Conservation (phyloP, 2,888 invertebrate genomes). For the Argyra leucocephala region DNA sequence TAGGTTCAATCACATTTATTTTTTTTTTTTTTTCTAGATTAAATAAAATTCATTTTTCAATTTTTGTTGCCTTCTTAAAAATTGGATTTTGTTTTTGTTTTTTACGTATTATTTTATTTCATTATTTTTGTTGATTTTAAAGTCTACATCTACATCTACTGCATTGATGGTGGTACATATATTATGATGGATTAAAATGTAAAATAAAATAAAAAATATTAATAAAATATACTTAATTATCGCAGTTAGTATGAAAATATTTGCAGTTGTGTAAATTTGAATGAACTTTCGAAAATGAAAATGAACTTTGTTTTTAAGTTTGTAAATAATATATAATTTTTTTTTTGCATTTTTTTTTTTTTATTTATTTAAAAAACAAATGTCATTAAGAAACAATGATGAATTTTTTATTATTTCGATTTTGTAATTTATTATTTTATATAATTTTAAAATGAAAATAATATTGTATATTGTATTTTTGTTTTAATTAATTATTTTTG, state of each 20-base stretch:
- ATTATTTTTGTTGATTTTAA: too few species aligned
- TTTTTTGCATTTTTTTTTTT: too few species aligned
- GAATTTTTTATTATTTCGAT: too few species aligned
- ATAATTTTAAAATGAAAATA: too few species aligned
- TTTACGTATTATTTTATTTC: not conserved
- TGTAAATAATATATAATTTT: not conserved
- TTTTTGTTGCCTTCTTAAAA: not conserved
- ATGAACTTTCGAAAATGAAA: not conserved
- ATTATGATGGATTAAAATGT: too few species aligned
- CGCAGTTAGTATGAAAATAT: not conserved
- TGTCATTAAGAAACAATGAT: too few species aligned
- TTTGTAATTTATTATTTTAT: too few species aligned
- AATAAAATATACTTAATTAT: not conserved
- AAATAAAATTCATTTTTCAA: not conserved
- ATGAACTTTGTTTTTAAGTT: constrained; percentile 1
- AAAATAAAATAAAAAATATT: not conserved
- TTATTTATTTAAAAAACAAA: too few species aligned
- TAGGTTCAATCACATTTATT: not conserved
- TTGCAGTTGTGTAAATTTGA: constrained; percentile 6
- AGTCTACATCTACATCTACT: too few species aligned
- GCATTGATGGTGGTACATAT: too few species aligned
- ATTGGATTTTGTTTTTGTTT: not conserved
- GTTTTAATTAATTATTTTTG: too few species aligned
- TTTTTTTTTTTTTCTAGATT: not conserved
- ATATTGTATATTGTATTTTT: too few species aligned